These are phyloP conservation scores for Grapholita molesta DNA, from an alignment of 1,140 invertebrate species.

Conservation along the genomic window DNA sequence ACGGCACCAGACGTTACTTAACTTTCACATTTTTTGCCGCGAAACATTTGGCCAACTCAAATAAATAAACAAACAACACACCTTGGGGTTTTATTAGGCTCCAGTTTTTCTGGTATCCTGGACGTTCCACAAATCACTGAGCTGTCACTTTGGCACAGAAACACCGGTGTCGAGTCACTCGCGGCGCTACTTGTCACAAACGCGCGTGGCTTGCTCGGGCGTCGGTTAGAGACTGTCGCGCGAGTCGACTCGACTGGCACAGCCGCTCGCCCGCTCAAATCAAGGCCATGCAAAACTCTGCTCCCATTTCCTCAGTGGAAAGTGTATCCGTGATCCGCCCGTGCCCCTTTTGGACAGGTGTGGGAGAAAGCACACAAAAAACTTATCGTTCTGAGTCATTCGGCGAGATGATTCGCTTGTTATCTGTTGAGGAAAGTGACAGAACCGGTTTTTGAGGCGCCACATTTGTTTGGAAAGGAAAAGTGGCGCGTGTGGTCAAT, in stretches of 20 bases:
- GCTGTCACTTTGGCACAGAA: constrained; percentile 33
- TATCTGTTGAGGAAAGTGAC: constrained; percentile 62
- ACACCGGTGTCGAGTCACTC: constrained; percentile 36
- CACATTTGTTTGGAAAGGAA: constrained; percentile 40
- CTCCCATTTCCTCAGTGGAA: constrained; percentile 75
- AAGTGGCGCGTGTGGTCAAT: constrained; percentile 19
- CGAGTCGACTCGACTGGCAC: background rate
- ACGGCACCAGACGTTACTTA: constrained; percentile 18
- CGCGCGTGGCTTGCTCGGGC: constrained; percentile 34
- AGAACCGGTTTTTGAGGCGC: constrained; percentile 56
- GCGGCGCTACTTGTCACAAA: constrained; percentile 33
- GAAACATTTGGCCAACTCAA: constrained; percentile 19
- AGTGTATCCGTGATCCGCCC: constrained; percentile 70
- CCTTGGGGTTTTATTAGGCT: constrained; percentile 55
- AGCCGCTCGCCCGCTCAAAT: constrained; percentile 38
- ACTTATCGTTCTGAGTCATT: constrained; percentile 65
- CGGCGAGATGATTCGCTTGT: constrained; percentile 44
- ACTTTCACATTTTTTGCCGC: constrained; percentile 23
- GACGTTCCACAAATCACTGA: constrained; percentile 33
- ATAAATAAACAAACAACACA: constrained; percentile 44
- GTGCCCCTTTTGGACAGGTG: constrained; percentile 65
- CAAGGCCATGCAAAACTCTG: constrained; percentile 73
- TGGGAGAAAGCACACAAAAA: constrained; percentile 74
- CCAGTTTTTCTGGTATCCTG: constrained; percentile 62
- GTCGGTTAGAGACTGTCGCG: constrained; percentile 45